Conservation (phyloP, 2,113 vertebrate species). For the Bos indicus region DNA sequence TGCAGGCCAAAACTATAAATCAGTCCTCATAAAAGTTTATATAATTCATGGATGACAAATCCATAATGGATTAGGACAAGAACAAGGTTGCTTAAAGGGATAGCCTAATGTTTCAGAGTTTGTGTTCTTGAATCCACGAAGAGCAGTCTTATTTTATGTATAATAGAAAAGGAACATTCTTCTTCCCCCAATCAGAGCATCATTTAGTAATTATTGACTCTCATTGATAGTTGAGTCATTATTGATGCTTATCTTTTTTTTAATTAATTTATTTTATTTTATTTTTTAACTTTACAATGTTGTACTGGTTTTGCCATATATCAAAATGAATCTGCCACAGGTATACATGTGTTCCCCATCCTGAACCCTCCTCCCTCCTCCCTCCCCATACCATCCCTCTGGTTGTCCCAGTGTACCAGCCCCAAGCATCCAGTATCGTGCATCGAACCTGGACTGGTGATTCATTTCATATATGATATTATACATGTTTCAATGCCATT, state of each 20-base stretch:
- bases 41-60: background rate
- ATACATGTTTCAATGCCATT: too few relatives aligned
- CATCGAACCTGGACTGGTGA: too few relatives aligned
- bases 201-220: background rate
- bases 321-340: too few relatives aligned
- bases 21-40: background rate
- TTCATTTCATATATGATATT: too few relatives aligned
- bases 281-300: too few relatives aligned
- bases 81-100: background rate
- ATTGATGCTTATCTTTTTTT: background rate
- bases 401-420: too few relatives aligned
- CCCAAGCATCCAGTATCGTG: too few relatives aligned
- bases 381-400: too few relatives aligned
- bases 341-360: too few relatives aligned
- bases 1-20: slow-evolving; percentile 1
- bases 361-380: too few relatives aligned
- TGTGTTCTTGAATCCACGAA: background rate
- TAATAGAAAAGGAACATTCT: background rate
- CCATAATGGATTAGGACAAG: background rate
- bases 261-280: too few relatives aligned
- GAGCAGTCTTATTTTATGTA: background rate
- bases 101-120: background rate
- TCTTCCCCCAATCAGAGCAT: background rate
- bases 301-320: too few relatives aligned
- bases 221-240: background rate